Base-by-base conservation (phyloP, 2,113 vertebrate species). In the Eleginops maclovinus region DNA sequence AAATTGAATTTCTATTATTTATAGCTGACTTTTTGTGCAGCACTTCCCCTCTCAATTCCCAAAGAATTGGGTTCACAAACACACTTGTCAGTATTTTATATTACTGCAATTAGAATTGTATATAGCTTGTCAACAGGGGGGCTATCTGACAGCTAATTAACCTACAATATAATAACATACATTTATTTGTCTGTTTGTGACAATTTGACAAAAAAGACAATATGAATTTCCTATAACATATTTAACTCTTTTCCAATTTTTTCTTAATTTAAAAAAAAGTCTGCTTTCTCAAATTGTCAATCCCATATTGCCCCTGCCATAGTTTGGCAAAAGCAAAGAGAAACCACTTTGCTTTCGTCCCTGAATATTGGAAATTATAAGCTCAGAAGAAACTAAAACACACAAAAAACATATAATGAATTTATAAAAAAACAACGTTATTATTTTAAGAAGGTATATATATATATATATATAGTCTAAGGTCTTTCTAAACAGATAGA, bases 381-480 rank as follows among this genome's bases (percentile, higher is more conserved):
- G 21, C 9, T 60, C n/a, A 61, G 5, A 64, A 41, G 11, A 16
- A 26, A 44, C 36, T 1, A 36, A 22, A 53, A 10, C 1, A 26
- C 12, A 31, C 11, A 21, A 22, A 8, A 36, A 36, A 36, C 31
- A 44, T 1, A 4, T 17, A 21, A 28, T 47, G 0, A 28, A 41
- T 21, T 26, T 5, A 46, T 3, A 66, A 58, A 44, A 12, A 21
- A 2, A 10, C n/a, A n/a, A n/a, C n/a, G n/a, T n/a, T n/a, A 36
- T 36, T 77, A 31, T 49, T 66, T 66, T 4, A 50, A 55, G 1
- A 40, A 21, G n/a, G n/a, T 81, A 15, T n/a, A n/a, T n/a, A n/a
- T n/a, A n/a, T n/a, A n/a, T n/a, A n/a, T 43, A 40, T 77, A n/a
- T 3, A 67, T 31, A 44, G 1, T 19, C 1, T 46, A 0, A 13